A percentile compares a stretch with the other conserved stretches of the same genome.
phyloP scores from a whole-genome alignment of 2,888 invertebrate genomes.

The Aporophyla lueneburgensis region DNA sequence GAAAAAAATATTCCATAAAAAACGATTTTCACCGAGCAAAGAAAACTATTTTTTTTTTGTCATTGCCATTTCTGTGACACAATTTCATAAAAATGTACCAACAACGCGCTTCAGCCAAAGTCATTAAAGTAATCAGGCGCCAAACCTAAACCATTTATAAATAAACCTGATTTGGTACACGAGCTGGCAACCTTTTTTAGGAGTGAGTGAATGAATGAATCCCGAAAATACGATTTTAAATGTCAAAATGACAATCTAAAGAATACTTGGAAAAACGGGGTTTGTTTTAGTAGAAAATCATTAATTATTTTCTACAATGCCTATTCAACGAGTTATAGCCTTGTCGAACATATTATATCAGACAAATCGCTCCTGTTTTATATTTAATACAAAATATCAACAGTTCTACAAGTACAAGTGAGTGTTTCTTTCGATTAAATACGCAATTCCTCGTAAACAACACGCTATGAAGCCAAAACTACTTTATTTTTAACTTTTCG shows the following conservation, averaged over 20 bases:
- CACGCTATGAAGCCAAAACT: slow-evolving; percentile 59
- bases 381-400: slow-evolving; percentile 68
- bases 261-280: neutral
- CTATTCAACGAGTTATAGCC: slow-evolving; percentile 74
- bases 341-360: slow-evolving; percentile 73
- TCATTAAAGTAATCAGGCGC: neutral
- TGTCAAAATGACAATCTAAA: slow-evolving; percentile 16
- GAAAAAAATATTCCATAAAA: too few relatives aligned
- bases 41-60: neutral
- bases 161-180: too few relatives aligned
- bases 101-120: neutral
- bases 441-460: slow-evolving; percentile 68
- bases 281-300: neutral
- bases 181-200: slow-evolving; percentile 10
- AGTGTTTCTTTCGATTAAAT: slow-evolving; percentile 49
- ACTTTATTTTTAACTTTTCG: slow-evolving; percentile 59
- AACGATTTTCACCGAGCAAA: too few relatives aligned
- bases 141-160: neutral
- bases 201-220: slow-evolving; percentile 11
- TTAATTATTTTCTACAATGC: slow-evolving; percentile 67
- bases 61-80: neutral
- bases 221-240: neutral
- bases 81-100: neutral
- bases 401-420: slow-evolving; percentile 74
- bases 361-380: slow-evolving; percentile 70